phyloP scores from a whole-genome alignment of 2,797 vertebrate genomes.

The Esox masquinongy region DNA sequence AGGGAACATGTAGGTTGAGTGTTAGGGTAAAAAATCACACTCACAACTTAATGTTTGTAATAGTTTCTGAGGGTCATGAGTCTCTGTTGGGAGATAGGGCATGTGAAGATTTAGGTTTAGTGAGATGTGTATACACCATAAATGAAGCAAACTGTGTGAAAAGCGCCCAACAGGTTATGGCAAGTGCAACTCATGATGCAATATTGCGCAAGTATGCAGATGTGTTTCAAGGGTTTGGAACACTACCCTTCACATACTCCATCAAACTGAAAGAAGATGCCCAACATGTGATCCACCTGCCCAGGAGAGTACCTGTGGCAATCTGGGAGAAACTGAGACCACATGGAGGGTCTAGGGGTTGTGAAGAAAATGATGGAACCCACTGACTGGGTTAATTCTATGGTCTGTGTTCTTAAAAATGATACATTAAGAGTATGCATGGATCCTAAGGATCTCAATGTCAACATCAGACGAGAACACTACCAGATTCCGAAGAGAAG shows the following conservation, averaged over 20 bases:
- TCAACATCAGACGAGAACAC: slow-evolving; percentile 19
- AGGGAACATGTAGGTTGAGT: background rate
- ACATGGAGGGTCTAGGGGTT: slow-evolving; percentile 13
- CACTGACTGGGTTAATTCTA: too few species aligned
- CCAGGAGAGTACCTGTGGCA: too few species aligned
- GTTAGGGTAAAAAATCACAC: background rate
- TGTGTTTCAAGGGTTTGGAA: background rate
- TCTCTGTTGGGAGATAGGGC: background rate
- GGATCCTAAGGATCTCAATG: background rate
- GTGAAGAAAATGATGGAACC: background rate
- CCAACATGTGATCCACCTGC: background rate
- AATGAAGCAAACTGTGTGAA: too few species aligned
- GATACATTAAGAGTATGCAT: background rate
- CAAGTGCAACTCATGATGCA: background rate
- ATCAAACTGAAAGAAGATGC: slow-evolving; percentile 3
- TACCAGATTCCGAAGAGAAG: background rate
- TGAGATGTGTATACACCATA: background rate
- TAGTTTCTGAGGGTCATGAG: background rate
- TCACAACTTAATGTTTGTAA: background rate
- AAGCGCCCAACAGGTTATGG: background rate
- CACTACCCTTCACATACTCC: background rate
- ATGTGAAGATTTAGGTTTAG: background rate
- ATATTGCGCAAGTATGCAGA: background rate
- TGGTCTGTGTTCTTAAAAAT: too few species aligned
- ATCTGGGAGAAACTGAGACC: background rate